Base-by-base conservation (phyloP, 1,140 invertebrate species). In the Oscheius sp. region DNA sequence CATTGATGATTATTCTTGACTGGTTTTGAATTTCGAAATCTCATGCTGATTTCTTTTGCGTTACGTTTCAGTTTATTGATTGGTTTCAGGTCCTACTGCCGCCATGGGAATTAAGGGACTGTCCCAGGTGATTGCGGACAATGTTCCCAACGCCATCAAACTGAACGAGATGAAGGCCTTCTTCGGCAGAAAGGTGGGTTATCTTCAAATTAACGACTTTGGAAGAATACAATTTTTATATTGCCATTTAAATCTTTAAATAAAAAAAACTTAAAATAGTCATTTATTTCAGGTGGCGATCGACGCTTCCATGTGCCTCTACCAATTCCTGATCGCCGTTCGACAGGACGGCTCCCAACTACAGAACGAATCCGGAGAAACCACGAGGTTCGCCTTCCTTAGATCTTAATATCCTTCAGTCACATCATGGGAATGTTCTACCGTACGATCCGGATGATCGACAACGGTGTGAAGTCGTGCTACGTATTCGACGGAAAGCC, bases 291-390 rank as follows among this genome's bases (percentile, higher is more conserved):
- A 72, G 69, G 69, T 99, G 55, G 96, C 96, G 2, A 91, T 99
- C 78, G 96, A 99, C 89, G 96, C 94, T 63, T 94, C 94, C 52
- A 99, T 99, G 96, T 94, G 93, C 84, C 89, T 99, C 42, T 99
- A 99, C 87, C 96, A 99, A 86, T 99, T 99, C 86, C 87, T 99
- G n/a, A 97, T 99, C 79, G 96, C 96, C 58, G 94, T 99, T 0
- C 86, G 96, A 75, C 90, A 90, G 83, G 95, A 98, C 88, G 93
- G 91, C 3, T 90, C 65, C 1, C 71, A 91, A n/a, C 86, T 99
- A 49, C 94, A 91, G 4, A 91, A 92, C 42, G 90, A 91, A 15
- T 91, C 95, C 86, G 96, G 96, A 23, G 95, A 99, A 88, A 95
- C 94, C 10, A 99, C 96, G 7, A 91, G 42, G 42, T 45, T 18